phyloP scores from a whole-genome alignment of 2,113 vertebrate genomes.

The Poicephalus gulielmi region DNA sequence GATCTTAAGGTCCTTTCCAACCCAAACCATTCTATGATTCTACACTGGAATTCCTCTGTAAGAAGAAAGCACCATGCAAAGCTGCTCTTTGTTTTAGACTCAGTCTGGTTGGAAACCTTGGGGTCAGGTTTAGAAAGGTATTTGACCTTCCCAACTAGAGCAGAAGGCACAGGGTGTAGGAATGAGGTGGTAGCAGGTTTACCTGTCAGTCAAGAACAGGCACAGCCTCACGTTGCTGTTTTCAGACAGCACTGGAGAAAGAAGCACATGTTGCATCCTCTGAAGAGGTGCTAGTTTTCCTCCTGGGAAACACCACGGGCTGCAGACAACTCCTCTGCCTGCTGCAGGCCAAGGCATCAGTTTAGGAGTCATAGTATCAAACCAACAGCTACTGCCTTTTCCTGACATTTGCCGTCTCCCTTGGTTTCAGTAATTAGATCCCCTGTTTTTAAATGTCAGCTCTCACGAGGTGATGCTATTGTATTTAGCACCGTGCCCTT shows the following conservation, averaged over 20 bases:
- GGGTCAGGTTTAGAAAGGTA: not conserved
- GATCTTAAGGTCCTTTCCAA: not conserved
- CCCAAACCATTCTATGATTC: not conserved
- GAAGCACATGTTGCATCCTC: not conserved
- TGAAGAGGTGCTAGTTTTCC: not conserved
- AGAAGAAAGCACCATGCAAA: not conserved
- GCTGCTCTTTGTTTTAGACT: not conserved
- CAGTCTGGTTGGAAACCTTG: not conserved
- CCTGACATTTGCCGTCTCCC: constrained; percentile 44
- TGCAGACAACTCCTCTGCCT: not conserved
- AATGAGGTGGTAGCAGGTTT: not conserved
- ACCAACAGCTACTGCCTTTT: not conserved
- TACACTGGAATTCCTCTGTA: not conserved
- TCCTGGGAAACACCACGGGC: fast-evolving
- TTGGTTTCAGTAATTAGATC: constrained; percentile 43
- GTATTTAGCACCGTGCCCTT: constrained; percentile 41
- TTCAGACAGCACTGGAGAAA: not conserved
- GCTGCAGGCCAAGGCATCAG: not conserved
- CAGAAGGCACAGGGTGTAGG: not conserved
- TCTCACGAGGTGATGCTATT: constrained; percentile 38
- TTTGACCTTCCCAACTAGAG: not conserved
- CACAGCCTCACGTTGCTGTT: not conserved
- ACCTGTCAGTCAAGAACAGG: fast-evolving
- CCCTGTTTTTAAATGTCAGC: constrained; percentile 53
- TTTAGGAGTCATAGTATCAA: not conserved